Conservation (phyloP, 2,113 vertebrate genomes). For the Arenaria interpres region DNA sequence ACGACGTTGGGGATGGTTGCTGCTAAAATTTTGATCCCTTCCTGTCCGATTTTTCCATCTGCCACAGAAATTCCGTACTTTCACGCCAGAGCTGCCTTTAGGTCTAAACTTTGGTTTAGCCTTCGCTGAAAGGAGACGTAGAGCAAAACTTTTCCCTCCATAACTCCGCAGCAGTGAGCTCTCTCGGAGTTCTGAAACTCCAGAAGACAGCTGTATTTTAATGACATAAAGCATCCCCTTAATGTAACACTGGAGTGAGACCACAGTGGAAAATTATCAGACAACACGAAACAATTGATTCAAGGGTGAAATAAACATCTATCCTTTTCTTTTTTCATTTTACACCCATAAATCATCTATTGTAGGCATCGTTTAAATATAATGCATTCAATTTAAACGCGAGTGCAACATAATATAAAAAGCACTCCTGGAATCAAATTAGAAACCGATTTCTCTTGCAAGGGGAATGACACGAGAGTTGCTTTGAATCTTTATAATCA, state of each 20-base stretch:
- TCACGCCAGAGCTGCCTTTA: neutral
- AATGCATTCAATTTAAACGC: neutral
- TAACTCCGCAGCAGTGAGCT: neutral
- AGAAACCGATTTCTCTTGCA: neutral
- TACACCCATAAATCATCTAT: neutral
- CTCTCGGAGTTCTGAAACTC: neutral
- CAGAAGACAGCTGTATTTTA: neutral
- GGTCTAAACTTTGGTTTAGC: neutral
- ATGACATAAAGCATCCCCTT: neutral
- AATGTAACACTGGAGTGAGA: neutral
- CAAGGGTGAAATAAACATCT: neutral
- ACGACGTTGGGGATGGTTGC: fast-evolving
- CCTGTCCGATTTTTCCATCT: neutral
- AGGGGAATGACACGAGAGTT: neutral
- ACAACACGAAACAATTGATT: neutral
- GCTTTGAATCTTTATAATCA: neutral
- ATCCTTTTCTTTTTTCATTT: neutral
- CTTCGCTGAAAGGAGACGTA: neutral
- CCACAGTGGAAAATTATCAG: neutral
- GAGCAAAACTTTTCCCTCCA: neutral
- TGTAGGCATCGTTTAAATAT: neutral
- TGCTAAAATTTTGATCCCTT: neutral
- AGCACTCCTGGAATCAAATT: neutral
- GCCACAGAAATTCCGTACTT: neutral
- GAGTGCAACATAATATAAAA: neutral